Evolutionary conservation across 30 jellyfish, hydroid and myxozoan species (phyloP).

Genomic region (Aurelia sp.): DNA sequence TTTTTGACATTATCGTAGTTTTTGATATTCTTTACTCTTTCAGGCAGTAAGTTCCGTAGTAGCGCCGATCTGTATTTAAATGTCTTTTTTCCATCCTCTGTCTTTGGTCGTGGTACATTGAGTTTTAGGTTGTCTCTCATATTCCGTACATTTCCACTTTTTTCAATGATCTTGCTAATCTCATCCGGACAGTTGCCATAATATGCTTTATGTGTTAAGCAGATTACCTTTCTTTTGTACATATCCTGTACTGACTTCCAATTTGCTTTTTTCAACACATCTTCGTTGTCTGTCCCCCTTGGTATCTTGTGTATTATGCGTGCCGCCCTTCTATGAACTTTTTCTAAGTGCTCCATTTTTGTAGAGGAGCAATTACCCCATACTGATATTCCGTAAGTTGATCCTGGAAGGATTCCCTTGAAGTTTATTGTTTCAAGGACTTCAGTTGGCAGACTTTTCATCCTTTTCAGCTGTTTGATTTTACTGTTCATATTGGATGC

Average conservation of each 20-base stretch:
- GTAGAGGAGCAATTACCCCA: conserved; percentile 18
- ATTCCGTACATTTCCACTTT: neutral
- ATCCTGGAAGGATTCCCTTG: too few species aligned
- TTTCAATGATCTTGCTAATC: conserved; percentile 10
- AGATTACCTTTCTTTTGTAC: conserved; percentile 33
- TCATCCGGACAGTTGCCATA: conserved; percentile 24
- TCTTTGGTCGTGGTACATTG: conserved; percentile 31
- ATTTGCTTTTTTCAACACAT: conserved; percentile 8
- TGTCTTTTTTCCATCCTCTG: conserved; percentile 10
- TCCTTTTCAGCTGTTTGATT: too few species aligned
- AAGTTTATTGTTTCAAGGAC: too few species aligned
- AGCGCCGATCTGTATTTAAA: neutral
- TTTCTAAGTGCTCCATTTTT: neutral
- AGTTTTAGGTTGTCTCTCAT: conserved; percentile 24
- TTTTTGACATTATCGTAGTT: neutral
- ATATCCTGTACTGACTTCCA: conserved; percentile 27
- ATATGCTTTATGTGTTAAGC: conserved; percentile 23
- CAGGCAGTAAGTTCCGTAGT: conserved; percentile 16
- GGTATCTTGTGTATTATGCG: neutral
- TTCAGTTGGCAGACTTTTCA: too few species aligned
- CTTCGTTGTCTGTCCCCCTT: conserved; percentile 11
- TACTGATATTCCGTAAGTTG: neutral
- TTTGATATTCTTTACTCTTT: neutral
- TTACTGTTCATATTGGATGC: too few species aligned
- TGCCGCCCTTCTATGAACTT: conserved; percentile 25